phyloP scores from a whole-genome alignment of 2,888 invertebrate species.

The Dynastes hyllus region DNA sequence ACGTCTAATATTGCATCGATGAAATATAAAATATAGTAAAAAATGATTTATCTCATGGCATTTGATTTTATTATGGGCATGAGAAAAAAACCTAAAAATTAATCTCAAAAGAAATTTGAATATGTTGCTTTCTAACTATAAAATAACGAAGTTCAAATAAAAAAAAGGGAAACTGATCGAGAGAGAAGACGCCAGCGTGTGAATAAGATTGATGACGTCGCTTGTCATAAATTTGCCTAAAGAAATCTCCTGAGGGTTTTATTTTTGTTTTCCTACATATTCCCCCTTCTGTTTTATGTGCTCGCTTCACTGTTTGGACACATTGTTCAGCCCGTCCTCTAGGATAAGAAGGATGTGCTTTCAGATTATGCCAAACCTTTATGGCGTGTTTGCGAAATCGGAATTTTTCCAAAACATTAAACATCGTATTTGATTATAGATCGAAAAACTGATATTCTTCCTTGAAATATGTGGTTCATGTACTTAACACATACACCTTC shows the following conservation, averaged over 20 bases:
- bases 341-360: slow-evolving; percentile 66
- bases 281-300: slow-evolving; percentile 64
- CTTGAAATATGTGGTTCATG: background rate
- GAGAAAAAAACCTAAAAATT: background rate
- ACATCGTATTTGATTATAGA: slow-evolving; percentile 46
- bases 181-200: slow-evolving; percentile 47
- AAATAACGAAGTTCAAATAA: background rate
- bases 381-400: slow-evolving; percentile 50
- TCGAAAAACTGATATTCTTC: slow-evolving; percentile 14
- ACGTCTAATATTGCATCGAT: too few relatives aligned
- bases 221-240: slow-evolving; percentile 69
- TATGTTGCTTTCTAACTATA: background rate
- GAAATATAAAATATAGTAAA: too few relatives aligned
- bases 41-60: too few relatives aligned
- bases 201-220: slow-evolving; percentile 67
- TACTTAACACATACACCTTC: slow-evolving; percentile 5
- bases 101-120: background rate
- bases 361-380: slow-evolving; percentile 65
- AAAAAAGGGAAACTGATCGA: slow-evolving; percentile 8
- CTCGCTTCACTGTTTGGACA: slow-evolving; percentile 64
- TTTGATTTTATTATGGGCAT: too few relatives aligned
- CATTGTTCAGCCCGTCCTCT: slow-evolving; percentile 64
- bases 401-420: slow-evolving; percentile 53
- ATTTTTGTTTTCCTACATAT: slow-evolving; percentile 65
- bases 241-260: slow-evolving; percentile 65